A percentile compares a stretch with the other conserved stretches of the same genome.
Evolutionary conservation across 1,140 invertebrate genomes (phyloP).

Genomic region (Lepidotrigona ventralis): DNA sequence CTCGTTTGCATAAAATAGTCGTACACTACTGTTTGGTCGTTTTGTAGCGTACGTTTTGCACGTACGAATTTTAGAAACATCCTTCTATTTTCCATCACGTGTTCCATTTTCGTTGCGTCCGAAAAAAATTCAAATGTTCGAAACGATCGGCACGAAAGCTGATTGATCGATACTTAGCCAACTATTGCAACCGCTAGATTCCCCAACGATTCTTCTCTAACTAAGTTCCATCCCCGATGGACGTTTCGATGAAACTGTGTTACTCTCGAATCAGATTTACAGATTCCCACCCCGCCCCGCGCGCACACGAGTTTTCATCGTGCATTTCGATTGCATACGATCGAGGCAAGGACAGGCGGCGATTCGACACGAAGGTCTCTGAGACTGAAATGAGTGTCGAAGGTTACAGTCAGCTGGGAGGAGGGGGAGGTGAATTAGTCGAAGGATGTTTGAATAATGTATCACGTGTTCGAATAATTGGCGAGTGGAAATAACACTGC

Average conservation of each 20-base stretch:
- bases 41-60: no score
- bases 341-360: not conserved
- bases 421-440: not conserved
- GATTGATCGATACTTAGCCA: no score
- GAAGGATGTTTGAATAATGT: constrained; percentile 9
- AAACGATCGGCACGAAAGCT: no score
- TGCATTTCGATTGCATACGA: constrained; percentile 3
- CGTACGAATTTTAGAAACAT: no score
- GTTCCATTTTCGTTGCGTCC: no score
- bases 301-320: not conserved
- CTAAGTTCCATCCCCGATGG: not conserved
- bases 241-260: not conserved
- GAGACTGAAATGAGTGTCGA: not conserved
- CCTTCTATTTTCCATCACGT: no score
- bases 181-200: no score
- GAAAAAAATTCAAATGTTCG: no score
- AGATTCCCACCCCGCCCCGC: not conserved
- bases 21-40: no score
- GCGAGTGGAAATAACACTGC: not conserved
- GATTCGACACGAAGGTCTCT: not conserved
- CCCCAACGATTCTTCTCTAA: not conserved
- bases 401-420: not conserved
- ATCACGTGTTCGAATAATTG: not conserved
- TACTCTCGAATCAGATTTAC: not conserved
- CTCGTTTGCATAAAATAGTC: no score